phyloP scores from a whole-genome alignment of 2,113 vertebrate genomes.

The Dendrocopos noguchii region DNA sequence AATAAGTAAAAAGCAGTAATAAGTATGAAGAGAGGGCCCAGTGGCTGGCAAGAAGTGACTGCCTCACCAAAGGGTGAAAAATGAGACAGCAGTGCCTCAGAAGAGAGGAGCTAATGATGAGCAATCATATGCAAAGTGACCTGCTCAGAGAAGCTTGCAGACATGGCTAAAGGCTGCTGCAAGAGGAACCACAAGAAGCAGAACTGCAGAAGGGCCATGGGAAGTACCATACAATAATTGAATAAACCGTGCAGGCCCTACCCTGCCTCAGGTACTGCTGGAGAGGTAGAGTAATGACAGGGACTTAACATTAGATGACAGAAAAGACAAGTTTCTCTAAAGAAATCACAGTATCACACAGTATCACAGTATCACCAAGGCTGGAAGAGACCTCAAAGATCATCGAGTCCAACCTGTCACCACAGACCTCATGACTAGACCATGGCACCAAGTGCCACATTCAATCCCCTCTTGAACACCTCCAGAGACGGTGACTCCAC shows the following conservation, averaged over 20 bases:
- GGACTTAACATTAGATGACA: not conserved
- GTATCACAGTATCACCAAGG: too few relatives aligned
- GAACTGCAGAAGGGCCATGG: rapidly evolving
- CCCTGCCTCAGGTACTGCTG: not conserved
- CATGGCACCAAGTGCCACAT: too few relatives aligned
- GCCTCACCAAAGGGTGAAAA: not conserved
- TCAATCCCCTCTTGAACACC: too few relatives aligned
- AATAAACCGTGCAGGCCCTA: not conserved
- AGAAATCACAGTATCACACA: not conserved
- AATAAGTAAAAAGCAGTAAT: not conserved
- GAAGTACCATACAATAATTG: not conserved
- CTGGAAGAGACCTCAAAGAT: too few relatives aligned
- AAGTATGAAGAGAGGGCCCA: not conserved
- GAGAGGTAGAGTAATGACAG: not conserved
- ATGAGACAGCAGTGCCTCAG: not conserved
- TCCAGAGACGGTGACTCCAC: too few relatives aligned
- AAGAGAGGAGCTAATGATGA: not conserved
- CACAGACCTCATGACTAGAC: too few relatives aligned
- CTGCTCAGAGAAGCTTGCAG: not conserved
- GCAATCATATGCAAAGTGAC: not conserved
- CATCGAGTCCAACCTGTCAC: too few relatives aligned
- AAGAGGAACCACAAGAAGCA: not conserved
- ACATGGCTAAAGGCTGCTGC: not conserved
- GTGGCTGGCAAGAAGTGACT: not conserved
- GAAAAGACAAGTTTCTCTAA: not conserved